These are phyloP conservation scores for Silurus aristotelis DNA, from an alignment of 2,797 vertebrate genomes.

Conservation along the genomic window DNA sequence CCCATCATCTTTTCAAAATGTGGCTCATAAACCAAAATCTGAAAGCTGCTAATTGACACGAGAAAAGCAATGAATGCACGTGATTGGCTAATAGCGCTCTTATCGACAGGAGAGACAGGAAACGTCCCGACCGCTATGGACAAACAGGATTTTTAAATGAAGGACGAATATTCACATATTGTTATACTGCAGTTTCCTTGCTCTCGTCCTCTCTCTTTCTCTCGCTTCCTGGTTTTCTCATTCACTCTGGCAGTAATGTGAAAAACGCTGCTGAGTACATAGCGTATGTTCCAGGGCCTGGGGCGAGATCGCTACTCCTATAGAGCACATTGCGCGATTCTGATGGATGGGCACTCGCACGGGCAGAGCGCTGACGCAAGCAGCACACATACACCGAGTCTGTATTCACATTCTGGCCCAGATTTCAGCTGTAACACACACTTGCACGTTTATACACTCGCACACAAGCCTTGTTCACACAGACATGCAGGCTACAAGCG, in stretches of 20 bases:
- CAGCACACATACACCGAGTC: conserved; percentile 56
- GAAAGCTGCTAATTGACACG: neutral
- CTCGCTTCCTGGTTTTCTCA: neutral
- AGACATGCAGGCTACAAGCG: neutral
- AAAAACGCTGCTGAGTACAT: conserved; percentile 36
- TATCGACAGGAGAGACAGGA: neutral
- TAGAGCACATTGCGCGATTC: conserved; percentile 60
- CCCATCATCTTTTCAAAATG: neutral
- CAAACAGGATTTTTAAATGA: neutral
- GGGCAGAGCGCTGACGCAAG: conserved; percentile 59
- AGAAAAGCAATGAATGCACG: neutral
- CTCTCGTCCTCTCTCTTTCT: neutral
- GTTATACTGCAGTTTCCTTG: neutral
- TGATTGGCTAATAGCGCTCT: neutral
- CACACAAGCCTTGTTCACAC: neutral
- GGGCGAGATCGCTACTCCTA: conserved; percentile 53
- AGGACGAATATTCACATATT: neutral
- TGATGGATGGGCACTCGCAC: conserved; percentile 61
- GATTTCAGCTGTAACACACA: conserved; percentile 38
- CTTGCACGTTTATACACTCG: neutral
- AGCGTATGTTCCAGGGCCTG: conserved; percentile 40
- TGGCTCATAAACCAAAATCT: neutral
- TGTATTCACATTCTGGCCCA: conserved; percentile 39
- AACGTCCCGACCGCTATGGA: neutral
- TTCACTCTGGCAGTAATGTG: conserved; percentile 13